Evolutionary conservation across 1,140 invertebrate species (phyloP).

Genomic region (Mylabris phalerata): DNA sequence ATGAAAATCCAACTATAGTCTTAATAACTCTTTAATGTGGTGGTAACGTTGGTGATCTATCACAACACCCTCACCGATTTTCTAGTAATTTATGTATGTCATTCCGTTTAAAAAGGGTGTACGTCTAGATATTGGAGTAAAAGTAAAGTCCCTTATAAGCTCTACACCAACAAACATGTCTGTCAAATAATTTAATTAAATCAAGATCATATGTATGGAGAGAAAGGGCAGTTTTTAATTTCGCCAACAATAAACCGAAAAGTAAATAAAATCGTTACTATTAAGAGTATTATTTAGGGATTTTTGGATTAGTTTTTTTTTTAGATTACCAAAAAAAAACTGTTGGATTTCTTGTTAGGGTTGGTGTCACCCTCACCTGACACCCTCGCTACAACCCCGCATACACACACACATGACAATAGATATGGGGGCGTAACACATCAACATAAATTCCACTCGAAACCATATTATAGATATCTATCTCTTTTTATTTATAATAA

Average conservation of each 20-base stretch:
- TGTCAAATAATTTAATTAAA: slow-evolving; percentile 22
- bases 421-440: slow-evolving; percentile 17
- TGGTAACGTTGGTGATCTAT: slow-evolving; percentile 9
- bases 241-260: not conserved
- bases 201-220: slow-evolving; percentile 2
- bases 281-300: no score
- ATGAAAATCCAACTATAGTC: not conserved
- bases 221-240: slow-evolving; percentile 19
- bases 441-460: slow-evolving; percentile 18
- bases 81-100: no score
- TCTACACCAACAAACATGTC: slow-evolving; percentile 19
- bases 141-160: slow-evolving; percentile 11
- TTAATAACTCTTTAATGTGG: slow-evolving; percentile 23
- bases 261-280: no score
- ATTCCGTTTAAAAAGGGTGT: not conserved
- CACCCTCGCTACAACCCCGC: not conserved
- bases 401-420: slow-evolving; percentile 24
- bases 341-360: not conserved
- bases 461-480: slow-evolving; percentile 8
- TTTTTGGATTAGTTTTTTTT: no score
- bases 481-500: not conserved
- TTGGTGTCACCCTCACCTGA: slow-evolving; percentile 11
- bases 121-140: not conserved
- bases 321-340: no score
- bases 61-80: slow-evolving; percentile 3